Evolutionary conservation across 2,888 invertebrate genomes (phyloP).

Genomic region (Hyalella azteca): DNA sequence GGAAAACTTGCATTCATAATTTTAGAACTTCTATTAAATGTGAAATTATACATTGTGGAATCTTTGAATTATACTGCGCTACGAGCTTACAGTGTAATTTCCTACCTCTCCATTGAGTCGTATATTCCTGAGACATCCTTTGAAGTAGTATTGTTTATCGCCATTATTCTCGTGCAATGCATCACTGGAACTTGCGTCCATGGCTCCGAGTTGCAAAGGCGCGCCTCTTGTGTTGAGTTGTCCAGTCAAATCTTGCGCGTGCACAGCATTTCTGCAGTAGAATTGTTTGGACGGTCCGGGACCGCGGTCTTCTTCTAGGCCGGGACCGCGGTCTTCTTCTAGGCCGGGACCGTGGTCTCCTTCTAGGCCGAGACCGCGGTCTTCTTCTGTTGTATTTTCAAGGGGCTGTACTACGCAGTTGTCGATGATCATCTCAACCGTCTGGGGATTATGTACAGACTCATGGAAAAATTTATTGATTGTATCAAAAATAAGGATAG

Average conservation of each 20-base stretch:
- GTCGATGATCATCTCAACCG: slow-evolving; percentile 18
- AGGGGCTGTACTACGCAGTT: background rate
- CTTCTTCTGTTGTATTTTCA: no score
- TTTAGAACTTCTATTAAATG: background rate
- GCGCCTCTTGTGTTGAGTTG: slow-evolving; percentile 24
- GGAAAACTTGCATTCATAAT: no score
- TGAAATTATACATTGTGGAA: no score
- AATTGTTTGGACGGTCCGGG: background rate
- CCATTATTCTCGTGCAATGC: background rate
- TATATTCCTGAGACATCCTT: slow-evolving; percentile 3
- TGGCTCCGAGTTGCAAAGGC: slow-evolving; percentile 4
- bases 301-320: background rate
- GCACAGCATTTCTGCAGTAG: background rate
- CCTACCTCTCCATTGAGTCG: slow-evolving; percentile 36
- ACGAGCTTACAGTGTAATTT: no score
- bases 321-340: background rate
- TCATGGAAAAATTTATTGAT: background rate
- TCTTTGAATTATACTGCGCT: no score
- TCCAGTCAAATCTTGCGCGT: slow-evolving; percentile 26
- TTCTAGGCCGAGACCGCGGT: background rate
- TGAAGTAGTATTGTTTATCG: background rate
- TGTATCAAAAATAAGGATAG: background rate
- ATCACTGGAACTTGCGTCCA: background rate
- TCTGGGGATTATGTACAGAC: background rate
- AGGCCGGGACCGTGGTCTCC: no score